These are phyloP conservation scores for Ennomos quercinarius DNA, from an alignment of 2,888 invertebrate genomes.

Conservation along the genomic window DNA sequence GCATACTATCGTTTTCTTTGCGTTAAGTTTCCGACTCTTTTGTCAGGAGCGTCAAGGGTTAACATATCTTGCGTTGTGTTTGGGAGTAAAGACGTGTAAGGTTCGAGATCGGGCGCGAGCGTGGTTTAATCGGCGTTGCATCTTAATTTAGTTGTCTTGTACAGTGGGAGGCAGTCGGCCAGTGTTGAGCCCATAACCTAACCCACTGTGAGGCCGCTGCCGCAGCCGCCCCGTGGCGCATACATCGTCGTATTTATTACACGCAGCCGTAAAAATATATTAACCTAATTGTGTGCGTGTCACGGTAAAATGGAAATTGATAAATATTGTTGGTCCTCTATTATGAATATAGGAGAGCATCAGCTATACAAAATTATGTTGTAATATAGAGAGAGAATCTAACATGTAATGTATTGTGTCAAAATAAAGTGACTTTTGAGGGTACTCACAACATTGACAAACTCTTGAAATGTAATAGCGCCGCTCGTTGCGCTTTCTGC, in stretches of 20 bases:
- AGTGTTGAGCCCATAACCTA: slow-evolving; percentile 56
- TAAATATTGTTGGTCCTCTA: slow-evolving; percentile 35
- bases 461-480: slow-evolving; percentile 96
- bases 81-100: slow-evolving; percentile 56
- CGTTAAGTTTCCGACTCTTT: slow-evolving; percentile 52
- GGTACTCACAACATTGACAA: slow-evolving; percentile 95
- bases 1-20: slow-evolving; percentile 54
- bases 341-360: slow-evolving; percentile 17
- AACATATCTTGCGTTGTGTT: slow-evolving; percentile 43
- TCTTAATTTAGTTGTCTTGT: slow-evolving; percentile 85
- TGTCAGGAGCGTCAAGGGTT: slow-evolving; percentile 36
- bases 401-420: too few relatives aligned
- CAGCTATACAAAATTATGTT: too few relatives aligned
- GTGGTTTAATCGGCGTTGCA: slow-evolving; percentile 78
- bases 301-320: slow-evolving; percentile 37
- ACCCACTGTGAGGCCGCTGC: slow-evolving; percentile 64
- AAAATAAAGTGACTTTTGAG: too few relatives aligned
- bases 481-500: slow-evolving; percentile 89
- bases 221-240: slow-evolving; percentile 56
- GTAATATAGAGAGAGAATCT: too few relatives aligned
- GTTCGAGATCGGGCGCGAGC: slow-evolving; percentile 57
- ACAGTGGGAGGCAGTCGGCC: slow-evolving; percentile 67
- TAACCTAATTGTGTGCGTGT: slow-evolving; percentile 54
- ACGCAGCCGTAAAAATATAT: slow-evolving; percentile 57
- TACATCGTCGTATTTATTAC: slow-evolving; percentile 64